These are phyloP conservation scores for Perca fluviatilis DNA, from an alignment of 2,113 vertebrate genomes.

Conservation along the genomic window DNA sequence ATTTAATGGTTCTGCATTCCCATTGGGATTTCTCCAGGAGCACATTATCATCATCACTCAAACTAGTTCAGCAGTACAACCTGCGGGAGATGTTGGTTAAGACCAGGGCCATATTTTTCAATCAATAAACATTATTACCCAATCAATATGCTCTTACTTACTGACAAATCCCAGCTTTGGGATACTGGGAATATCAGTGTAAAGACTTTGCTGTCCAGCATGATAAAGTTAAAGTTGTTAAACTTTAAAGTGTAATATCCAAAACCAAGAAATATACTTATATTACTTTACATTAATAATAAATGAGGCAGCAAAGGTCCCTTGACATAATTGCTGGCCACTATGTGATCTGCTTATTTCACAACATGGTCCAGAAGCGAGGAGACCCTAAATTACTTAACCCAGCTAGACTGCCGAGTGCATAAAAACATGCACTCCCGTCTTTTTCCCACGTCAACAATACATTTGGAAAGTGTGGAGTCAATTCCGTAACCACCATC, in stretches of 20 bases:
- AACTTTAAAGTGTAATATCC: neutral
- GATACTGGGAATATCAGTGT: neutral
- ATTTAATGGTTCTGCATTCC: conserved; percentile 29
- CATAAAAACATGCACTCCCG: neutral
- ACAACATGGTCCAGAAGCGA: neutral
- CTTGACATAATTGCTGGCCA: neutral
- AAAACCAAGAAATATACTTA: neutral
- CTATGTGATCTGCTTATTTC: neutral
- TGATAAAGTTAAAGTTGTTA: conserved; percentile 8
- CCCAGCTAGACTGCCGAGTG: conserved; percentile 6
- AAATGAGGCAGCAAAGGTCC: neutral
- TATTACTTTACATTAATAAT: conserved; percentile 14
- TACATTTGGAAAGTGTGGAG: conserved; percentile 32
- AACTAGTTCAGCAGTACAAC: conserved; percentile 27
- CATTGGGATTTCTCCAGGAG: conserved; percentile 31
- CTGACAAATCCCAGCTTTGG: conserved; percentile 3
- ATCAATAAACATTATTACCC: conserved; percentile 30
- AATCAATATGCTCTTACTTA: conserved; percentile 31
- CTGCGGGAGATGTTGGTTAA: conserved; percentile 20
- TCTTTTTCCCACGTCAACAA: conserved; percentile 23
- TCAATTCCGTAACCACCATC: conserved; percentile 27
- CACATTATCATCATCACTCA: conserved; percentile 45
- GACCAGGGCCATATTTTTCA: conserved; percentile 25
- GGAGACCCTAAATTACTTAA: neutral
- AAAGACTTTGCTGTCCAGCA: conserved; percentile 10